A percentile compares a stretch with the other conserved stretches of the same genome.
These are phyloP conservation scores for Climacteris rufus DNA, from an alignment of 2,113 vertebrate species.

Conservation along the genomic window DNA sequence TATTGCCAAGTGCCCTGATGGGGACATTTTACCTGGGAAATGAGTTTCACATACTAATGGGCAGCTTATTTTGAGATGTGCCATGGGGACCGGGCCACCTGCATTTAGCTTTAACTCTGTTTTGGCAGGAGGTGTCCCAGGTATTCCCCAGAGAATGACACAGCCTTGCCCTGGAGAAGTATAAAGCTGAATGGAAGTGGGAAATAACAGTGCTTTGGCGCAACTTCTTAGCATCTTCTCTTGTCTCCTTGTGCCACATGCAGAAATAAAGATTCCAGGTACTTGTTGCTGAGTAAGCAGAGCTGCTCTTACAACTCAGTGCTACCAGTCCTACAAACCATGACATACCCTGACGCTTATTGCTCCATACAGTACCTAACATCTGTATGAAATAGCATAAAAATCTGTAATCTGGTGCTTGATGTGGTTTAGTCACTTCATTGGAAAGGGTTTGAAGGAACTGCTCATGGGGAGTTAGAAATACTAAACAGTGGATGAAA, in stretches of 20 bases:
- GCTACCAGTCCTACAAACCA: neutral
- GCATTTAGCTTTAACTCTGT: neutral
- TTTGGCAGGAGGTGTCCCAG: neutral
- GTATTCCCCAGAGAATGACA: neutral
- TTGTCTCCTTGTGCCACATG: neutral
- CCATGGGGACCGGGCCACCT: neutral
- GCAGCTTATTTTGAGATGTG: neutral
- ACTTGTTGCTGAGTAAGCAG: neutral
- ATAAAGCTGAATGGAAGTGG: accelerated
- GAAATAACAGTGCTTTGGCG: neutral
- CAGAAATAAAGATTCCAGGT: neutral
- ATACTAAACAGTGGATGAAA: neutral
- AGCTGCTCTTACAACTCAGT: neutral
- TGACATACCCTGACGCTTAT: neutral
- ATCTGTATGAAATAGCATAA: neutral
- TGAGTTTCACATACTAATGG: neutral
- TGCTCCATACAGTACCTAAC: neutral
- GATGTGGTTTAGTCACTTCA: neutral
- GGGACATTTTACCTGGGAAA: neutral
- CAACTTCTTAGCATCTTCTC: neutral
- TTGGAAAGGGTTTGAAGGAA: neutral
- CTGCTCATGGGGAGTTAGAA: neutral
- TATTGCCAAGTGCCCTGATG: neutral
- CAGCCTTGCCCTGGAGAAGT: neutral
- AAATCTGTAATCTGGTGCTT: neutral